Base-by-base conservation (phyloP, 2,113 vertebrate genomes). In the Saiga tatarica region DNA sequence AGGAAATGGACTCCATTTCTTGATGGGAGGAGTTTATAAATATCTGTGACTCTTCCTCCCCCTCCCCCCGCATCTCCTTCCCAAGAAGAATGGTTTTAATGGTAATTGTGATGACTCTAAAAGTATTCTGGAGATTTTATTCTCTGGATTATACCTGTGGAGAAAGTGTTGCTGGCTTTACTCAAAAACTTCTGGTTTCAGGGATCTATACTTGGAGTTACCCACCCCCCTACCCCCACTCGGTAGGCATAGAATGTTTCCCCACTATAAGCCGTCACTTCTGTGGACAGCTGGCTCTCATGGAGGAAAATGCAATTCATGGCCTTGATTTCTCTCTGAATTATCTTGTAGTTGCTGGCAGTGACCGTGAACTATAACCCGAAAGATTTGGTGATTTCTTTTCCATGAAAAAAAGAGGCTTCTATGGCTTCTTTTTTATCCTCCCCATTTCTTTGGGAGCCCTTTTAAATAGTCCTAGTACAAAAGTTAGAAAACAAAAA, bases 401-500 rank as follows among this genome's bases (percentile, higher is more conserved):
- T 23, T 19, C 14, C 19, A 17, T 52, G 30, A 67, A 52, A 88
- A 91, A 64, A 74, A 67, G 67, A 76, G 53, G 74, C 13, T 23
- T 55, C 21, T 76, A 52, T 67, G 25, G 7, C 9, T 85, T 82
- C 57, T 30, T 62, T 30, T 30, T 60, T 30, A 30, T 1, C 26
- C 26, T 1, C 4, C 9, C 4, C 12, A 42, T 94, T 94, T 95
- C 25, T 60, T 90, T 94, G 30, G 26, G 36, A 79, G 9, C 6
- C 17, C 30, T 76, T 94, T 89, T 42, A 30, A 39, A 45, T 45
- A 85, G 15, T 85, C 9, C 59, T 26, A 16, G 13, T 30, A 23
- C 15, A 39, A 93, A 95, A 88, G n/a, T 60, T 92, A 88, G 64
- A 93, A 84, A 95, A 81, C 52, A 81, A 67, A 96, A 87, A 64